A percentile compares a stretch with the other conserved stretches of the same genome.
Conservation (phyloP, 1,140 invertebrate species). For the Bombus fervidus region DNA sequence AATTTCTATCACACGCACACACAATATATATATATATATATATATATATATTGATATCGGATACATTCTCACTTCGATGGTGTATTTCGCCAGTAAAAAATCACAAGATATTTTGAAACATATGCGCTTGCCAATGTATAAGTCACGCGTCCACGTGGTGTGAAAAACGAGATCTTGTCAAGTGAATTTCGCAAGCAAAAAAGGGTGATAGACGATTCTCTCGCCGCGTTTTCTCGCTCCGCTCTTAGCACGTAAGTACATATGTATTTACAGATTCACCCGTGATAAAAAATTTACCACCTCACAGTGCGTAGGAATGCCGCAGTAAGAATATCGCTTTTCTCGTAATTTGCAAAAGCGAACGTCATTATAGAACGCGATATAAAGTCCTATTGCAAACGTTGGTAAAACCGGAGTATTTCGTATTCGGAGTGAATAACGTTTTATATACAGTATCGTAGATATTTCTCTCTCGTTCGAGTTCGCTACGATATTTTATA, state of each 20-base stretch:
- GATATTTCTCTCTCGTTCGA: neutral
- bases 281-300: neutral
- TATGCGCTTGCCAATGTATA: slow-evolving; percentile 43
- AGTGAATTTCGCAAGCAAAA: neutral
- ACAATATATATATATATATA: neutral
- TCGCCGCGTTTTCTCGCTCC: neutral
- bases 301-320: neutral
- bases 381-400: neutral
- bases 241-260: neutral
- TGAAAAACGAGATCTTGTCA: slow-evolving; percentile 35
- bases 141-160: neutral
- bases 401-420: neutral
- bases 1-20: slow-evolving; percentile 21
- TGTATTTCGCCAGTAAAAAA: neutral
- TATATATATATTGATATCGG: slow-evolving; percentile 30
- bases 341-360: neutral
- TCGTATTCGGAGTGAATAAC: slow-evolving; percentile 17
- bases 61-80: slow-evolving; percentile 39
- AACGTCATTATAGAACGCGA: neutral
- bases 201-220: neutral
- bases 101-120: slow-evolving; percentile 27
- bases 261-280: slow-evolving; percentile 11
- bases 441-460: slow-evolving; percentile 45
- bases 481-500: slow-evolving; percentile 7
- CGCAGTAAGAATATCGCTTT: neutral